Conservation (phyloP, 2,797 vertebrate species). For the Coregonus sp. region DNA sequence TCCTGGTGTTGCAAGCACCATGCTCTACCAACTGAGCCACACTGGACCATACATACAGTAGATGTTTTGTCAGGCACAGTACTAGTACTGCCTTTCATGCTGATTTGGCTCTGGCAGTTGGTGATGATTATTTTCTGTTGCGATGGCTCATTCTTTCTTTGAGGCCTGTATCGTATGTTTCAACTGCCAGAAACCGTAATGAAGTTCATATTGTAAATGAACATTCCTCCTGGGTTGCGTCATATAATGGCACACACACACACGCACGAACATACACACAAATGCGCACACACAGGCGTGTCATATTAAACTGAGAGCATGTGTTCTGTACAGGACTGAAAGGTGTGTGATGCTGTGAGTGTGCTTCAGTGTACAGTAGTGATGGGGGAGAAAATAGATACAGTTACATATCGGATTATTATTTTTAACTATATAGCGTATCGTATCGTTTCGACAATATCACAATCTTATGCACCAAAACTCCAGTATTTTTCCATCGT, state of each 20-base stretch:
- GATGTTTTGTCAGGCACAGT: slow-evolving; percentile 40
- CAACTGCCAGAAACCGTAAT: slow-evolving; percentile 28
- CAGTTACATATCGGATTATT: too few species aligned
- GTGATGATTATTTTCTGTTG: slow-evolving; percentile 49
- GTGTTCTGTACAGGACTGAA: slow-evolving; percentile 45
- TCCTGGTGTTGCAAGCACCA: too few species aligned
- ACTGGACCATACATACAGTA: slow-evolving; percentile 31
- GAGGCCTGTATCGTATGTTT: slow-evolving; percentile 31
- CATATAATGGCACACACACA: slow-evolving; percentile 20
- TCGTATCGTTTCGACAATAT: too few species aligned
- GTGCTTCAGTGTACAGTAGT: slow-evolving; percentile 46
- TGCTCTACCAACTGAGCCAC: too few species aligned
- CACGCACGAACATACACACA: slow-evolving; percentile 22
- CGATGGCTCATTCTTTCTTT: slow-evolving; percentile 35
- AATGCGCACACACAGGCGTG: not conserved
- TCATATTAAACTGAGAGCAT: slow-evolving; percentile 42
- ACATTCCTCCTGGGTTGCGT: slow-evolving; percentile 57
- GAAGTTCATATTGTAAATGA: slow-evolving; percentile 54
- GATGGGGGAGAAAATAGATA: too few species aligned
- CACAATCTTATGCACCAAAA: too few species aligned
- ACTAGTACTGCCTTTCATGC: slow-evolving; percentile 35
- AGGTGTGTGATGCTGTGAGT: slow-evolving; percentile 48
- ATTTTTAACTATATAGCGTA: too few species aligned
- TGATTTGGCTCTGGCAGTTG: slow-evolving; percentile 36
- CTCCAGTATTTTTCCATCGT: too few species aligned